Conservation (phyloP, 2,888 invertebrate genomes). For the Zelleria hepariella region DNA sequence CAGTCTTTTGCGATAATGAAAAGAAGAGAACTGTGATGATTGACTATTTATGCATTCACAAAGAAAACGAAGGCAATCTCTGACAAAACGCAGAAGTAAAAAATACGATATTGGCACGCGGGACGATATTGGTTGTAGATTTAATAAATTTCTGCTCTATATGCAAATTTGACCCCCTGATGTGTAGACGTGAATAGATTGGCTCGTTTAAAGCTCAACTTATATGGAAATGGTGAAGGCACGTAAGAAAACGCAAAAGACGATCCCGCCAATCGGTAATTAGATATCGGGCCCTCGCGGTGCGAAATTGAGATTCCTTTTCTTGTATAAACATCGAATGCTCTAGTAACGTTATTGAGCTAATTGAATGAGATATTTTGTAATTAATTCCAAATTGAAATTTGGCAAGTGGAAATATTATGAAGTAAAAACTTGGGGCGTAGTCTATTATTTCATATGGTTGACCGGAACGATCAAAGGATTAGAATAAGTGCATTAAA, state of each 20-base stretch:
- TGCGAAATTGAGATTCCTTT: conserved; percentile 47
- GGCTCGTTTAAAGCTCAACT: conserved; percentile 72
- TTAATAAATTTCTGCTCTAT: conserved; percentile 73
- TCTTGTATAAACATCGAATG: conserved; percentile 5
- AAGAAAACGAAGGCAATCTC: neutral
- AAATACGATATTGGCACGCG: conserved; percentile 64
- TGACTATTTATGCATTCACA: neutral
- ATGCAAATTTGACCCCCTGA: conserved; percentile 72
- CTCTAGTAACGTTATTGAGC: neutral
- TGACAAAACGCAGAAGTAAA: conserved; percentile 40
- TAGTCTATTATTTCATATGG: too few species aligned
- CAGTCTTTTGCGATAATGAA: too few species aligned
- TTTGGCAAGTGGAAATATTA: neutral
- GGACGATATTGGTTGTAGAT: conserved; percentile 68
- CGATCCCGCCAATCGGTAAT: conserved; percentile 67
- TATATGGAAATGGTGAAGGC: conserved; percentile 72
- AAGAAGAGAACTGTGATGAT: neutral
- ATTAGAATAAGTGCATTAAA: neutral
- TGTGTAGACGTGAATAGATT: conserved; percentile 73
- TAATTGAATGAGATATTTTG: neutral
- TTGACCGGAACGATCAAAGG: neutral
- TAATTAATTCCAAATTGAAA: neutral
- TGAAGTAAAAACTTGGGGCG: neutral
- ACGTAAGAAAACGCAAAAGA: conserved; percentile 69
- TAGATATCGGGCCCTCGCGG: conserved; percentile 57